Percentiles rank a stretch among this genome's conserved stretches.
phyloP scores from a whole-genome alignment of 1,140 invertebrate genomes.

The Brachionus manjavacas region DNA sequence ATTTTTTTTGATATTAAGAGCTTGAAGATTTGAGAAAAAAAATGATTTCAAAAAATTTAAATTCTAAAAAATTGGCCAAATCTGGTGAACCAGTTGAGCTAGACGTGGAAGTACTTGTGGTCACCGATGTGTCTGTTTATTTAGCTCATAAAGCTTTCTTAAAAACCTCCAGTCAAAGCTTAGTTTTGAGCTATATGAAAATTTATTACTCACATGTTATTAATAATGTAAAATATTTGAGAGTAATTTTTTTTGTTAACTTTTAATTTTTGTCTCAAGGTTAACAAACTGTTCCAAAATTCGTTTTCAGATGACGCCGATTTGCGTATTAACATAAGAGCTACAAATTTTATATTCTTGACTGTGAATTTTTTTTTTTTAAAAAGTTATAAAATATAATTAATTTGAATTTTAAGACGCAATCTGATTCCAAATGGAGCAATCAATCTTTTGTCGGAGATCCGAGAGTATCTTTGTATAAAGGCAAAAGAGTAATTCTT shows the following conservation, averaged over 20 bases:
- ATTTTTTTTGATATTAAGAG: not conserved
- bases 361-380: not conserved
- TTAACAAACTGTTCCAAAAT: not conserved
- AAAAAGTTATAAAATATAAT: not conserved
- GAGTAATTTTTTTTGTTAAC: not conserved
- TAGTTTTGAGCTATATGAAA: not conserved
- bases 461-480: not conserved
- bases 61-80: not conserved
- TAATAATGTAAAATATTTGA: not conserved
- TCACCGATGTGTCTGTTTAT: not conserved
- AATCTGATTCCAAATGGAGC: not conserved
- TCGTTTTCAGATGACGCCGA: not conserved
- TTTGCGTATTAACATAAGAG: not conserved
- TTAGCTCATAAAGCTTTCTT: not conserved
- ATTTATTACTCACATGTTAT: slow-evolving; percentile 5
- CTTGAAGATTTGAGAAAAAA: not conserved
- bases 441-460: not conserved
- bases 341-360: not conserved
- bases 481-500: not conserved
- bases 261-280: not conserved
- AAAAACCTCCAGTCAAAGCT: not conserved
- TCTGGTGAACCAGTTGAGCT: not conserved
- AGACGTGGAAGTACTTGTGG: not conserved
- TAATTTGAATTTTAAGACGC: not conserved
- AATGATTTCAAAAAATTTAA: not conserved